Evolutionary conservation across 2,113 vertebrate species (phyloP), one percentile per base, ranked within the genome.

Genomic region (Ceyx margarethae): DNA sequence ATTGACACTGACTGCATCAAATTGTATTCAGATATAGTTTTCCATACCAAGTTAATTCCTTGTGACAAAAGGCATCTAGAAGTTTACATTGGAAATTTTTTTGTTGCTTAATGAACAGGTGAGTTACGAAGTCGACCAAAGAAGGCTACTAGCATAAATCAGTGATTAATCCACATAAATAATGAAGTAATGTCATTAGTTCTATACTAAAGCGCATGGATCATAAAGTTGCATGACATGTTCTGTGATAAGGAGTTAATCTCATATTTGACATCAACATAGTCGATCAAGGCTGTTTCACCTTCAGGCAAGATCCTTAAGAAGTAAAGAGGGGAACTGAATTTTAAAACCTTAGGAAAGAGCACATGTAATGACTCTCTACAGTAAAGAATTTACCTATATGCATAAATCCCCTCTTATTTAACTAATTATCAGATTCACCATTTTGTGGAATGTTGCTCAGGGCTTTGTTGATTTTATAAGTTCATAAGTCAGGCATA

Each of bases 111-210:
- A 42, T 68, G 65, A 86, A 54, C n/a, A 90, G 5, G 20, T 81
- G 50, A 81, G 57, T 83, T 90, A 68, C 3, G 3, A 90, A 94
- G 65, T 54, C 40, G 11, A 4, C 6, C 71, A 37, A 48, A 89
- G 83, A 91, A 78, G 7, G 11, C 48, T 75, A 31, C 29, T 62
- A 76, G 42, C 37, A n/a, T 71, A n/a, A 94, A 28, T 65, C 73
- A 50, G 37, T 84, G 66, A 72, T 86, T 91, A 91, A 94, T 91
- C 58, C 85, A 43, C 81, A 79, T 87, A 89, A 79, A n/a, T 87
- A 91, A 95, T 81, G 19, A 93, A 95, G 58, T 60, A 13, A 79
- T 54, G 57, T 53, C 42, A 29, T 75, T 93, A 65, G 50, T 91
- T 78, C 73, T 94, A 0, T 86, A 58, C 58, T 92, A 86, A 91